Base-by-base conservation (phyloP, 1,140 invertebrate species). In the Vanessa atalanta region DNA sequence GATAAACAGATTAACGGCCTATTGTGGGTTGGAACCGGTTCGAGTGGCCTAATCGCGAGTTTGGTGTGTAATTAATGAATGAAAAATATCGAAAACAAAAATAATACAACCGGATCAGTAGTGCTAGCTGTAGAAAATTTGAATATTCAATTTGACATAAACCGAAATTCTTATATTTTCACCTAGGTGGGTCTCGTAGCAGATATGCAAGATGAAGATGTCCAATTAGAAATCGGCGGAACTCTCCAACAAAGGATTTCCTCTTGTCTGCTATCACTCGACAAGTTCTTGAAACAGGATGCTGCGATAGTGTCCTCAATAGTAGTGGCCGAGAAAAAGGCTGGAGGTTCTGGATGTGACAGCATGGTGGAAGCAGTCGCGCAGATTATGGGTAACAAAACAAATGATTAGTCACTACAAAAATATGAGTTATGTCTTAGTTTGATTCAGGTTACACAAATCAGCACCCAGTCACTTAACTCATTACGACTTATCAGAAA, bases 231-330 rank as follows among this genome's bases (percentile, higher is more conserved):
- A 81, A 96, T 96, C 67, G 95, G 96, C 67, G 97, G 97, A 3
- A 98, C 97, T 2, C 89, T 98, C 20, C 97, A 97, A 76, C 97
- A 98, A 89, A 94, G 96, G 82, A 97, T 98, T 72, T 94, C 94
- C 0, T 97, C 95, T 0, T 98, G 97, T 91, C 91, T 98, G 2
- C 87, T 94, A 73, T 91, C 94, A 4, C 76, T 96, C 47, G 95
- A 96, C 82, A 93, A 94, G 47, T 96, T 98, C 88, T 86, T 98
- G 12, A 94, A 93, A 65, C 94, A 95, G 77, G 83, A 93, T 8
- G 83, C 94, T 6, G 83, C 95, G 7, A 94, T 98, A 43, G 95
- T 98, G 3, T 95, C 96, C 0, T 97, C 96, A 80, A 96, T 96
- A 91, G 96, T 97, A 0, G 95, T 96, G 0, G 96, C 96, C 4